phyloP scores from a whole-genome alignment of 2,113 vertebrate species.

The Typhlomys cinereus region DNA sequence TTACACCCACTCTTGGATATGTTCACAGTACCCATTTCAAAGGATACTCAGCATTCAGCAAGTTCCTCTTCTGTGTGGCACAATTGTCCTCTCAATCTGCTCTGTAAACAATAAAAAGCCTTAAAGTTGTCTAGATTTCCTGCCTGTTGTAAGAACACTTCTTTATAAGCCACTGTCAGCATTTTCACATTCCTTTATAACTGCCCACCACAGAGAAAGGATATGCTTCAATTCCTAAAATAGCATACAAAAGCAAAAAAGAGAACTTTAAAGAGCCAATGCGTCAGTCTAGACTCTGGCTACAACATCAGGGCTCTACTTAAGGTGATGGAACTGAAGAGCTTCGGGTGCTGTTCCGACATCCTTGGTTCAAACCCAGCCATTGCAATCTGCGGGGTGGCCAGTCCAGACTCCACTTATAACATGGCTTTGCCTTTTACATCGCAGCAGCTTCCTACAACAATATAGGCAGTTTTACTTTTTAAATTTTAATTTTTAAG shows the following conservation, averaged over 20 bases:
- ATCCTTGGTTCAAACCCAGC: background rate
- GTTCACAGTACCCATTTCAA: background rate
- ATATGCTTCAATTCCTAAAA: background rate
- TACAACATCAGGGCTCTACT: background rate
- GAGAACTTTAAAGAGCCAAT: background rate
- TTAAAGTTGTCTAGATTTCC: constrained; percentile 25
- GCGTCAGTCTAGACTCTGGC: background rate
- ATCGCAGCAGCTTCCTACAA: too few relatives aligned
- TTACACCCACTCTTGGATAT: background rate
- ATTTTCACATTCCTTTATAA: background rate
- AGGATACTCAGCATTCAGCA: background rate
- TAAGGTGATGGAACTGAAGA: background rate
- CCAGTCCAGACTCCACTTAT: too few relatives aligned
- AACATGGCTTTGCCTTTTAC: too few relatives aligned
- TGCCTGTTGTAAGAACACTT: background rate
- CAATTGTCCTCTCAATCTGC: constrained; percentile 30
- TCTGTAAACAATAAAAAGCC: background rate
- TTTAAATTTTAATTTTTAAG: too few relatives aligned
- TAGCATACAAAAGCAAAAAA: background rate
- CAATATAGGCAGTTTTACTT: too few relatives aligned
- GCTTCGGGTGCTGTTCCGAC: too few relatives aligned
- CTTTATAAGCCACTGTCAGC: background rate
- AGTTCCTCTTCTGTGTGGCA: background rate
- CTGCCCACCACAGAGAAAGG: background rate
- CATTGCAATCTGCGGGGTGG: background rate